A percentile compares a stretch with the other conserved stretches of the same genome.
Conservation (phyloP, 2,888 invertebrate genomes). For the Onthophagus sagittarius region DNA sequence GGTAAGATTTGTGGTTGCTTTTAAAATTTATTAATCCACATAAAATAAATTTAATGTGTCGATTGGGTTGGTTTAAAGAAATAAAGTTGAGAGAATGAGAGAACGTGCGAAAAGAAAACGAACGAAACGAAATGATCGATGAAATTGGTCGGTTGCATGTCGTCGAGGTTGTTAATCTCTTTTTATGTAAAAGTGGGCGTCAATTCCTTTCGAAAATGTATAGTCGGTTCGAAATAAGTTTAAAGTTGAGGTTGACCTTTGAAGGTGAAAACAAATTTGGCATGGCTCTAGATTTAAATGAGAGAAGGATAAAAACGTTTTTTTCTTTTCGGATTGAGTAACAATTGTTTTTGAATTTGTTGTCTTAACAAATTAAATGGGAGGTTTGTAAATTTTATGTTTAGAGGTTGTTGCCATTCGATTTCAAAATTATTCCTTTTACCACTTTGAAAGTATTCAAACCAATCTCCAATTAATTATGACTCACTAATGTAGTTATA, state of each 20-base stretch:
- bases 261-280: not conserved
- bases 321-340: not conserved
- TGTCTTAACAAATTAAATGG: not conserved
- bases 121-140: not conserved
- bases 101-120: not conserved
- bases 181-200: not conserved
- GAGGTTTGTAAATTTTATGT: not conserved
- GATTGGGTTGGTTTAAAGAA: too few relatives aligned
- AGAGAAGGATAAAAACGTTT: not conserved
- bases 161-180: not conserved
- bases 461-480: too few relatives aligned
- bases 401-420: not conserved
- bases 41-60: too few relatives aligned
- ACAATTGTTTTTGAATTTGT: not conserved
- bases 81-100: too few relatives aligned
- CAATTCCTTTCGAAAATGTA: not conserved
- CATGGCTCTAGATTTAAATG: not conserved
- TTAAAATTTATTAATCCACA: too few relatives aligned
- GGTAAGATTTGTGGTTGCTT: conserved; percentile 30
- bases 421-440: not conserved
- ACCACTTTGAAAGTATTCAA: not conserved
- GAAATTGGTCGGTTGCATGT: not conserved
- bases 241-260: not conserved
- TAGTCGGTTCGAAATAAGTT: not conserved
- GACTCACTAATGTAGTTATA: too few relatives aligned